Percentiles rank a stretch among this genome's conserved stretches.
phyloP scores from a whole-genome alignment of 1,140 invertebrate species.

The Bombus soroeensis region DNA sequence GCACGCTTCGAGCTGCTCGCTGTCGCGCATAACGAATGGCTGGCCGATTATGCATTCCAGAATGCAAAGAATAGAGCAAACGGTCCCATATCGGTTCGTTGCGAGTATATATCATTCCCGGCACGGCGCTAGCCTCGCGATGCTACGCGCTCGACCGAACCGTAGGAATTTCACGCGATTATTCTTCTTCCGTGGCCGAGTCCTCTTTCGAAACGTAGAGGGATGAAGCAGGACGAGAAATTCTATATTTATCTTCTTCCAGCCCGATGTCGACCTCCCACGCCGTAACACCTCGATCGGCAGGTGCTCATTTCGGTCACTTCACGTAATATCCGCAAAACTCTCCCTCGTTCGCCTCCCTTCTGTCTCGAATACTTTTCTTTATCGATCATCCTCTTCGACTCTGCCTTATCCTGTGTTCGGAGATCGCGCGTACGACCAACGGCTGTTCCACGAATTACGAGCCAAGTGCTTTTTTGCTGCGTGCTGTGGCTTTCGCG shows the following conservation, averaged over 20 bases:
- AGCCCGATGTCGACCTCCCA: conserved; percentile 26
- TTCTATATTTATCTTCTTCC: too few relatives aligned
- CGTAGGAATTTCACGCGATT: conserved; percentile 64
- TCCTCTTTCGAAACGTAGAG: neutral
- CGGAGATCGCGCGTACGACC: neutral
- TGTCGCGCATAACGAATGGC: conserved; percentile 53
- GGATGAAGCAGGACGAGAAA: neutral
- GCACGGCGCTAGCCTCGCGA: neutral
- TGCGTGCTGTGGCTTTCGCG: too few relatives aligned
- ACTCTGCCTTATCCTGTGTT: neutral
- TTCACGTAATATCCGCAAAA: conserved; percentile 45
- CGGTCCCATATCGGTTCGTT: conserved; percentile 40
- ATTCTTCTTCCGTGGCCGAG: conserved; percentile 51
- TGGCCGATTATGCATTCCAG: conserved; percentile 50
- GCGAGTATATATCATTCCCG: conserved; percentile 22
- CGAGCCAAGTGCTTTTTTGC: neutral
- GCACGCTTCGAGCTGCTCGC: conserved; percentile 35
- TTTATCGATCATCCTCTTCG: conserved; percentile 9
- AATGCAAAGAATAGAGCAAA: conserved; percentile 18
- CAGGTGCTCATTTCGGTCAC: conserved; percentile 48
- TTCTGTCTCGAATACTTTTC: conserved; percentile 31
- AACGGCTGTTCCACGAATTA: neutral
- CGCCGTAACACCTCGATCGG: conserved; percentile 49
- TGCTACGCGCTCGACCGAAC: conserved; percentile 53
- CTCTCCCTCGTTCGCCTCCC: conserved; percentile 19